Evolutionary conservation across 1,140 invertebrate species (phyloP).

Genomic region (Bombus superbus): DNA sequence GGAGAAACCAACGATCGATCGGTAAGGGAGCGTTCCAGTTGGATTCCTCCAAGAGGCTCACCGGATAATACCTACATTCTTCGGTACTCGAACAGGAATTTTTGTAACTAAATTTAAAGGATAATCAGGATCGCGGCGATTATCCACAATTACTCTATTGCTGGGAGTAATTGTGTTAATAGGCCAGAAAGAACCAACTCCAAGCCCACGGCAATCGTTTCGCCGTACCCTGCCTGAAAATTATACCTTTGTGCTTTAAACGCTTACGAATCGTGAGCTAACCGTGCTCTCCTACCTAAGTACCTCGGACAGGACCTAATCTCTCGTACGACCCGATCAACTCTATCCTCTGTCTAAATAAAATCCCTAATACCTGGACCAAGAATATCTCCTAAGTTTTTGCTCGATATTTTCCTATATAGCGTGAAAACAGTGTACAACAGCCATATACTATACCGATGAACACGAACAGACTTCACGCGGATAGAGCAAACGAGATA

Average conservation of each 20-base stretch:
- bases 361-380: too few species aligned
- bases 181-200: background rate
- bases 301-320: background rate
- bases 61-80: conserved; percentile 35
- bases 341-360: background rate
- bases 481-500: background rate
- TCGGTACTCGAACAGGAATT: background rate
- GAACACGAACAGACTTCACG: background rate
- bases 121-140: conserved; percentile 7
- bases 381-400: too few species aligned
- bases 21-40: conserved; percentile 41
- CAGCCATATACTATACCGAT: too few species aligned
- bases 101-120: conserved; percentile 24
- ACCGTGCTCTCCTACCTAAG: background rate
- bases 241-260: conserved; percentile 46
- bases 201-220: conserved; percentile 8
- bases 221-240: conserved; percentile 45
- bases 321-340: background rate
- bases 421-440: too few species aligned
- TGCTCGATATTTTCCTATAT: too few species aligned
- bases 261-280: conserved; percentile 10
- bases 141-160: conserved; percentile 14
- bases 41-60: background rate
- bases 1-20: conserved; percentile 35
- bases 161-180: background rate